These are phyloP conservation scores for Vultur gryphus DNA, from an alignment of 2,797 vertebrate genomes.

Conservation along the genomic window DNA sequence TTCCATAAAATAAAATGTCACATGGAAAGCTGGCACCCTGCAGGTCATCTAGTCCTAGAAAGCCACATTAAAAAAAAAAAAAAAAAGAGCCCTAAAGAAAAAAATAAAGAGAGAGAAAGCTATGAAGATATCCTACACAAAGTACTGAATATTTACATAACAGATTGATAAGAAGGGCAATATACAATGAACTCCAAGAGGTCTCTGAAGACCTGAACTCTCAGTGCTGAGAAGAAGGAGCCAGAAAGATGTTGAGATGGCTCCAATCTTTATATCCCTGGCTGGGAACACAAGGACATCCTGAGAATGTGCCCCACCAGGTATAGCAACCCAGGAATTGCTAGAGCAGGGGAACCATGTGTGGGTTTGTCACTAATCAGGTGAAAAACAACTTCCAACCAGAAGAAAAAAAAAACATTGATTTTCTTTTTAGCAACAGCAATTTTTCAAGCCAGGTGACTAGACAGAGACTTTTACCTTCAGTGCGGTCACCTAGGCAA, in stretches of 20 bases:
- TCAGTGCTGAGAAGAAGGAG: not conserved
- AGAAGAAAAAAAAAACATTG: not conserved
- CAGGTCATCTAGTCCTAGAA: not conserved
- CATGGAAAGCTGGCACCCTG: not conserved
- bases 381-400: not conserved
- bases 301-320: not conserved
- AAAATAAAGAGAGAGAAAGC: not conserved
- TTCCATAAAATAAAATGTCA: not conserved
- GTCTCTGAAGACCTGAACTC: not conserved
- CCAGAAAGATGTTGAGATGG: not conserved
- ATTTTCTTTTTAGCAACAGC: not conserved
- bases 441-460: not conserved
- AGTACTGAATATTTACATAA: not conserved
- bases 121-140: not conserved
- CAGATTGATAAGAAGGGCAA: not conserved
- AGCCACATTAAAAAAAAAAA: not conserved
- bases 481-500: not conserved
- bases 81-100: not conserved
- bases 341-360: not conserved
- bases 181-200: not conserved
- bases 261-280: not conserved
- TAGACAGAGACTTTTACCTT: not conserved
- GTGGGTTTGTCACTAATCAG: not conserved
- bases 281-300: fast-evolving
- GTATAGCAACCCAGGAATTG: not conserved